phyloP scores from a whole-genome alignment of 2,888 invertebrate genomes.

The Macrophya alboannulata region DNA sequence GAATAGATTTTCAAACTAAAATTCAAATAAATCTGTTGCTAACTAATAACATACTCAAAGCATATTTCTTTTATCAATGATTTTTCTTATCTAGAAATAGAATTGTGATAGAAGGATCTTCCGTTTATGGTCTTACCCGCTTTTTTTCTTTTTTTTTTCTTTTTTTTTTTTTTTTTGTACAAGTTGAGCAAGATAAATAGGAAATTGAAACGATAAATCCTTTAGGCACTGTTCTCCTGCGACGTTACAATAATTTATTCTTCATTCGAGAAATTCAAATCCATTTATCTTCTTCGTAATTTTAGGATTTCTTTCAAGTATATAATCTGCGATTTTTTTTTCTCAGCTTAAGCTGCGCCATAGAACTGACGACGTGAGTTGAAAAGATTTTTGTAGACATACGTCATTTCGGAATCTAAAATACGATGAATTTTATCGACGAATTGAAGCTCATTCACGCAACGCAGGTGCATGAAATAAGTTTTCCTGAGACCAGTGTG shows the following conservation, averaged over 20 bases:
- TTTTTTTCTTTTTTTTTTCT: background rate
- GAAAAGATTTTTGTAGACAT: too few species aligned
- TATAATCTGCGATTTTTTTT: background rate
- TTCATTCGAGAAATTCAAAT: background rate
- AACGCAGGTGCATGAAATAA: too few species aligned
- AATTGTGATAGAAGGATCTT: background rate
- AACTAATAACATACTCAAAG: background rate
- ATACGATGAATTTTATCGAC: too few species aligned
- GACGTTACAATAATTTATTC: background rate
- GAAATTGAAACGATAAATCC: background rate
- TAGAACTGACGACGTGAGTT: too few species aligned
- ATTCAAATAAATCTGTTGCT: background rate
- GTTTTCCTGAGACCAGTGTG: too few species aligned
- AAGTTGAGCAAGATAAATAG: constrained; percentile 5
- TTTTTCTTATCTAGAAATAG: background rate
- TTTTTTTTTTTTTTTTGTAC: background rate
- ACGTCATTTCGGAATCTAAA: too few species aligned
- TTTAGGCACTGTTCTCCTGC: background rate
- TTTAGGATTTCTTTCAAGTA: background rate
- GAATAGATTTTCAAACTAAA: background rate
- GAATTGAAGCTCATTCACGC: too few species aligned
- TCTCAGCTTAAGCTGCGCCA: background rate
- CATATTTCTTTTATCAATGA: background rate
- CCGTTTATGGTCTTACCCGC: background rate
- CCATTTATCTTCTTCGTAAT: background rate